Percentiles rank a stretch among this genome's conserved stretches.
Conservation (phyloP, 2,888 invertebrate genomes). For the Agrochola lota region DNA sequence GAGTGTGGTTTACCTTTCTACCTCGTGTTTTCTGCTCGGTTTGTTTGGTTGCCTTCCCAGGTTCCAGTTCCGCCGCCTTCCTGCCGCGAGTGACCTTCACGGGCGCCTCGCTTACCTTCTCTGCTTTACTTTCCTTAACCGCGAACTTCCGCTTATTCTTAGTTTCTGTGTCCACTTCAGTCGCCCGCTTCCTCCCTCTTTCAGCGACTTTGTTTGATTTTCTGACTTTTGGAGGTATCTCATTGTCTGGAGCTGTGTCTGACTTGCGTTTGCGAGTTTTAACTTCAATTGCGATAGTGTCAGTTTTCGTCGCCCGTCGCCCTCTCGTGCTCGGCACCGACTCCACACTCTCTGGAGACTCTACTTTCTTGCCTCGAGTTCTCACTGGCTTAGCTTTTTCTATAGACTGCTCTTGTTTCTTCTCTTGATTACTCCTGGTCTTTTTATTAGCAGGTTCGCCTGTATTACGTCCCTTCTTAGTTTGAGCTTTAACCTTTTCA, state of each 20-base stretch:
- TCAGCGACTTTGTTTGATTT: constrained; percentile 43
- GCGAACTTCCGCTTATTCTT: constrained; percentile 29
- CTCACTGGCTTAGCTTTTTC: constrained; percentile 50
- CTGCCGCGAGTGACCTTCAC: constrained; percentile 27
- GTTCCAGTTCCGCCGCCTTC: not conserved
- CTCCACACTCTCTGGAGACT: constrained; percentile 58
- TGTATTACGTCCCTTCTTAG: constrained; percentile 59
- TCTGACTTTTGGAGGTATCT: constrained; percentile 63
- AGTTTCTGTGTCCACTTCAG: constrained; percentile 21
- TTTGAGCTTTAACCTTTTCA: constrained; percentile 28
- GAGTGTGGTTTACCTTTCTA: constrained; percentile 59
- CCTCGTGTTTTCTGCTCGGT: constrained; percentile 51
- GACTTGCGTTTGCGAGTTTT: constrained; percentile 69
- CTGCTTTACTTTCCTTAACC: constrained; percentile 12
- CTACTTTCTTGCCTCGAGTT: constrained; percentile 64
- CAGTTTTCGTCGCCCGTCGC: constrained; percentile 45
- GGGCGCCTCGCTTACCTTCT: constrained; percentile 15
- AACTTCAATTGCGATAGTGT: constrained; percentile 30
- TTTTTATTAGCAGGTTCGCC: constrained; percentile 44
- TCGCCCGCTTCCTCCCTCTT: constrained; percentile 16
- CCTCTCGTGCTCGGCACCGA: constrained; percentile 50
- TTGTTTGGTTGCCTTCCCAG: constrained; percentile 21
- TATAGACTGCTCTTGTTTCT: constrained; percentile 44
- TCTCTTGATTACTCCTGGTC: constrained; percentile 30
- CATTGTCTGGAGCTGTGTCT: constrained; percentile 44